Evolutionary conservation across 1,140 invertebrate genomes (phyloP).

Genomic region (Trachymyrmex cornetzi): DNA sequence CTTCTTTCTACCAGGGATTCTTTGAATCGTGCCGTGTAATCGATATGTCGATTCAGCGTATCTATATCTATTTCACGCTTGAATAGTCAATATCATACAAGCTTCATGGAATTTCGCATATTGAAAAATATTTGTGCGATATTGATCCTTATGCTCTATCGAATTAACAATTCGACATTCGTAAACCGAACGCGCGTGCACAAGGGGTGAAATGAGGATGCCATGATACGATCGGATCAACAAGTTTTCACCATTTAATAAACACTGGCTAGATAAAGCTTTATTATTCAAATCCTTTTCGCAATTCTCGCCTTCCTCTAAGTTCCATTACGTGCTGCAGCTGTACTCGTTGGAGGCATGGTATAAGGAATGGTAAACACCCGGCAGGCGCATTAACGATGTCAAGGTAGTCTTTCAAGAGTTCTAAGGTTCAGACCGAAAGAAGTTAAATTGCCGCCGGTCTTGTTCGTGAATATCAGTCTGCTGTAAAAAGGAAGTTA

Average conservation of each 20-base stretch:
- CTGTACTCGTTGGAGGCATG: background rate
- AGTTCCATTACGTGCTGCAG: background rate
- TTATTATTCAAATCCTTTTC: slow-evolving; percentile 21
- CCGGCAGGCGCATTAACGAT: background rate
- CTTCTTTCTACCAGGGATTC: background rate
- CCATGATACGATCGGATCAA: background rate
- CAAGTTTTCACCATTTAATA: background rate
- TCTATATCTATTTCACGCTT: slow-evolving; percentile 17
- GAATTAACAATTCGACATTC: slow-evolving; percentile 8
- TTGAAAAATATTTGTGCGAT: slow-evolving; percentile 14
- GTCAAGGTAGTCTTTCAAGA: background rate
- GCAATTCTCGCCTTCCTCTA: background rate
- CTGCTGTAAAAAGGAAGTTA: slow-evolving; percentile 6
- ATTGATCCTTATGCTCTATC: background rate
- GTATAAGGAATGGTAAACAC: background rate
- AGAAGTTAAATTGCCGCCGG: slow-evolving; percentile 11
- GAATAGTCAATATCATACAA: background rate
- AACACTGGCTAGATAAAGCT: slow-evolving; percentile 1
- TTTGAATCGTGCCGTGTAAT: background rate
- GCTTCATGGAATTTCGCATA: background rate
- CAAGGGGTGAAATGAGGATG: background rate
- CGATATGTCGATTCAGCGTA: slow-evolving; percentile 15
- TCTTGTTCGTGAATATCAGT: background rate
- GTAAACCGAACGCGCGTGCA: background rate
- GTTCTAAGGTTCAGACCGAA: slow-evolving; percentile 3